Evolutionary conservation across 2,113 vertebrate genomes (phyloP).

Genomic region (Polyodon spathula): DNA sequence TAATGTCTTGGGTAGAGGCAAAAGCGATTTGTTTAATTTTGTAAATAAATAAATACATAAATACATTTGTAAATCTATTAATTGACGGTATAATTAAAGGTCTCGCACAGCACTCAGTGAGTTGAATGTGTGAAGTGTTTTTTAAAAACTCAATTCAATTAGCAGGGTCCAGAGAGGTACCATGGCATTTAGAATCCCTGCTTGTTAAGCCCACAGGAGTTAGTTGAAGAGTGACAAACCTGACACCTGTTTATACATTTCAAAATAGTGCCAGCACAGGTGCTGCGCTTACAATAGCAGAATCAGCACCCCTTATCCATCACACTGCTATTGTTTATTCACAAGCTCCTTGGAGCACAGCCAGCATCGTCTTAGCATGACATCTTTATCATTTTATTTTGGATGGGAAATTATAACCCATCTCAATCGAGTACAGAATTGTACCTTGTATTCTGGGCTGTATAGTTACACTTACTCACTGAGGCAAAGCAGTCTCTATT

Average conservation of each 20-base stretch:
- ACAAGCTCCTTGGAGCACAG: neutral
- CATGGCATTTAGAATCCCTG: neutral
- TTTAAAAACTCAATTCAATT: too few relatives aligned
- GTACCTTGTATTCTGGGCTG: too few relatives aligned
- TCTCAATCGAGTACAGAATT: too few relatives aligned
- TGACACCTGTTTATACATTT: constrained; percentile 7
- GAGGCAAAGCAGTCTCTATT: too few relatives aligned
- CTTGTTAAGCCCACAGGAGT: neutral
- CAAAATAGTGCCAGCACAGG: neutral
- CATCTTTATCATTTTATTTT: neutral
- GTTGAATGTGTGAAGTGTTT: too few relatives aligned
- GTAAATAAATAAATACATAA: too few relatives aligned
- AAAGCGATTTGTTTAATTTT: too few relatives aligned
- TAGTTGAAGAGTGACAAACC: neutral
- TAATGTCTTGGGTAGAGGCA: too few relatives aligned
- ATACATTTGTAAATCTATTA: neutral
- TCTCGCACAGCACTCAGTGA: too few relatives aligned
- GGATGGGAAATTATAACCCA: too few relatives aligned
- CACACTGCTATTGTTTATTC: neutral
- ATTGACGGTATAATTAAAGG: neutral
- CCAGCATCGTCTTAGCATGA: neutral
- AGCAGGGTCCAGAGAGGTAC: neutral
- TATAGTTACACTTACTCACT: too few relatives aligned
- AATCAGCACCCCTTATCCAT: neutral
- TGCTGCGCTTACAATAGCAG: neutral